Base-by-base conservation (phyloP, 2,888 invertebrate species). In the Himalopsyche anomala region DNA sequence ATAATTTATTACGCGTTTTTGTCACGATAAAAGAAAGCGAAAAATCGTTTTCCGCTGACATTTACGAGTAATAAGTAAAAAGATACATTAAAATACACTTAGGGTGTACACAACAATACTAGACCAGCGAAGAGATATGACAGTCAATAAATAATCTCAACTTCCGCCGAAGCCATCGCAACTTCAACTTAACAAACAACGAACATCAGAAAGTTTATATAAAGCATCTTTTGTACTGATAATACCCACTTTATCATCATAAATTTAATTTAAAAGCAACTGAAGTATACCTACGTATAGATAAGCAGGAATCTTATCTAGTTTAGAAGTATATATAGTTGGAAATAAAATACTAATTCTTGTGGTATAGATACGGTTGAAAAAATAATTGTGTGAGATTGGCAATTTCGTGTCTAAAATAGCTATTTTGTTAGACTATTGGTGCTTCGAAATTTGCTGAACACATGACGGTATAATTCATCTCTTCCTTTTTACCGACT, bases 31-130 rank as follows among this genome's bases (percentile, higher is more conserved):
- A 74, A 15, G 36, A 74, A 74, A 36, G 38, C 12, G 12, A 74
- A 74, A 45, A 74, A 15, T 74, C 69, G 12, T 74, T 15, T 74
- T 74, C 74, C 4, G 0, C 15, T 12, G 74, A 74, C 74, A 74
- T 74, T 38, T 74, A 38, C 36, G 36, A 38, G 28, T 12, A 12
- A 38, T 74, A 38, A 19, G 74, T 74, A 38, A 38, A 74, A 74
- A 74, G 38, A 15, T n/a, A 74, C 74, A 74, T 74, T 74, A 38
- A 74, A 74, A 74, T 9, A 36, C 38, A 74, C 74, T 74, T 12
- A 38, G 36, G 28, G 9, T 38, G 12, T 36, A 5, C 36, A 74
- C 36, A 36, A 51, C 51, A 51, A 74, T 74, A 74, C 36, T 15
- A 36, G 74, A 38, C 38, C 38, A 38, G 9, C 15, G 38, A 15